These are phyloP conservation scores for Drosophila persimilis DNA, from an alignment of 1,140 invertebrate species.

Conservation along the genomic window DNA sequence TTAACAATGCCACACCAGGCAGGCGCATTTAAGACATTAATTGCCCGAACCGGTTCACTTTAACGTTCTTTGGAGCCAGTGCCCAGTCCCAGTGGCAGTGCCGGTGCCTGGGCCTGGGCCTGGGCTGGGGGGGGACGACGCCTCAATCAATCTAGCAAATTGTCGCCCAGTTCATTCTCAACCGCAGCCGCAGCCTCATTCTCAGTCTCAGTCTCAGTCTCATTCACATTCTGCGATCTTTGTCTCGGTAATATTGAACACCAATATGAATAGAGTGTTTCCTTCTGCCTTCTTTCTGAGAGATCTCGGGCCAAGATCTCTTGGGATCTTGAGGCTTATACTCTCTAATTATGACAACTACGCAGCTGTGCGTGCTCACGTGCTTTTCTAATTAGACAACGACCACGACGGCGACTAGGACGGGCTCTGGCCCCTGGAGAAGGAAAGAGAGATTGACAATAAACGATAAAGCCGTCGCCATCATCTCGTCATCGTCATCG, in stretches of 20 bases:
- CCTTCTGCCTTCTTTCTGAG: slow-evolving; percentile 4
- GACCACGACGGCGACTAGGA: no score
- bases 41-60: slow-evolving; percentile 68
- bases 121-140: slow-evolving; percentile 18
- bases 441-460: slow-evolving; percentile 65
- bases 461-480: slow-evolving; percentile 77
- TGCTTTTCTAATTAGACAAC: slow-evolving; percentile 78
- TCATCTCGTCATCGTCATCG: slow-evolving; percentile 36
- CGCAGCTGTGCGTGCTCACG: slow-evolving; percentile 78
- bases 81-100: no score
- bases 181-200: neutral
- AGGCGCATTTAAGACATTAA: slow-evolving; percentile 77
- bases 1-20: slow-evolving; percentile 81
- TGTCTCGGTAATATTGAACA: slow-evolving; percentile 38
- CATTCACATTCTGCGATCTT: slow-evolving; percentile 3
- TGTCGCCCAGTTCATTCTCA: slow-evolving; percentile 62
- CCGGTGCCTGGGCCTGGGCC: no score
- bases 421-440: neutral
- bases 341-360: slow-evolving; percentile 81
- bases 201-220: neutral
- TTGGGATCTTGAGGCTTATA: slow-evolving; percentile 4
- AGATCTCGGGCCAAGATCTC: slow-evolving; percentile 31
- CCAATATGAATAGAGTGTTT: slow-evolving; percentile 25
- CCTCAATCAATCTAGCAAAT: slow-evolving; percentile 80
- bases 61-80: slow-evolving; percentile 7